Percentiles rank a stretch among this genome's conserved stretches.
These are phyloP conservation scores for Pangasianodon hypophthalmus DNA, from an alignment of 2,113 vertebrate genomes.

Conservation along the genomic window DNA sequence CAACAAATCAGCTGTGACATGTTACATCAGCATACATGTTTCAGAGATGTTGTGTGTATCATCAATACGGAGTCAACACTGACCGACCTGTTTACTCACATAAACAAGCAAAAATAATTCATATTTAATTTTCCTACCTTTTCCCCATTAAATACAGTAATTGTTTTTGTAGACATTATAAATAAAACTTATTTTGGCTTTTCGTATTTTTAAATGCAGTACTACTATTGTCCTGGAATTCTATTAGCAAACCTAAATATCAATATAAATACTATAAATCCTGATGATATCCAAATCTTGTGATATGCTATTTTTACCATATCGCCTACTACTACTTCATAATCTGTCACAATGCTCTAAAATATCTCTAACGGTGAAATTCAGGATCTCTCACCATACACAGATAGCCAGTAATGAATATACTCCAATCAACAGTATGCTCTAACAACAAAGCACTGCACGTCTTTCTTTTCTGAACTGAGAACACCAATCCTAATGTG, in stretches of 20 bases:
- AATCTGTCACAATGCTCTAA: not conserved
- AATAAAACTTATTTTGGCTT: not conserved
- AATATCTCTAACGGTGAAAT: not conserved
- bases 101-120: too few species aligned
- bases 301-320: not conserved
- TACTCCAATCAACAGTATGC: not conserved
- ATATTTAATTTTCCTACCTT: too few species aligned
- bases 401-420: not conserved
- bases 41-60: not conserved
- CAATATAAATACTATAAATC: too few species aligned
- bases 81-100: not conserved
- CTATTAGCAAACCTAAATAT: too few species aligned
- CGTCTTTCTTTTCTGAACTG: not conserved
- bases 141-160: not conserved
- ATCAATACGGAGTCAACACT: too few species aligned
- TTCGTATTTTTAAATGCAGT: too few species aligned
- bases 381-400: not conserved
- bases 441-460: not conserved
- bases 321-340: not conserved
- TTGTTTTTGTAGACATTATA: not conserved
- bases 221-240: too few species aligned
- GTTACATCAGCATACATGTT: not conserved
- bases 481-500: not conserved
- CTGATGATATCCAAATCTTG: too few species aligned
- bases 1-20: not conserved